Conservation (phyloP, 2,797 vertebrate genomes). For the Fringilla coelebs region DNA sequence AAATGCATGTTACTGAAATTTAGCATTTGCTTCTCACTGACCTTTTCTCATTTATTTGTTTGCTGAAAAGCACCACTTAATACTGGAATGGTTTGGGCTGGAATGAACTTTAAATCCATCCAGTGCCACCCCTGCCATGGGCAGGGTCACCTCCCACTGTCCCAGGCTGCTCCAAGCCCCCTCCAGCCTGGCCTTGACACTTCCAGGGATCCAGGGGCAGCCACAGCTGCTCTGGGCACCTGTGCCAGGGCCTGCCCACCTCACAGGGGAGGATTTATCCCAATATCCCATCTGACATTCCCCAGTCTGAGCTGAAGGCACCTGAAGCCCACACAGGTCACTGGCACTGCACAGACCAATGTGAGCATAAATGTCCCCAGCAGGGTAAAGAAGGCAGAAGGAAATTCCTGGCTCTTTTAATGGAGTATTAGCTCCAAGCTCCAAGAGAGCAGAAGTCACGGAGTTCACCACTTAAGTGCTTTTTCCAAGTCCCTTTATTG, state of each 20-base stretch:
- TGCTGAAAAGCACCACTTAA: neutral
- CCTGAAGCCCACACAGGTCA: neutral
- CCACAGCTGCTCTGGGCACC: neutral
- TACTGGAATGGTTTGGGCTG: neutral
- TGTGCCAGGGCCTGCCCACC: neutral
- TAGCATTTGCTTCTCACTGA: neutral
- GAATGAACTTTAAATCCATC: neutral
- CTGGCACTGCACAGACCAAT: accelerated
- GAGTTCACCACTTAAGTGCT: neutral
- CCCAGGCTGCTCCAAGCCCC: neutral
- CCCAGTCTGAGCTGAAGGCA: neutral
- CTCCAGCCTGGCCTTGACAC: accelerated
- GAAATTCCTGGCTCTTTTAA: neutral
- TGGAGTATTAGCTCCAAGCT: neutral
- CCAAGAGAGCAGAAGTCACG: neutral
- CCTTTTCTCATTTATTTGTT: neutral
- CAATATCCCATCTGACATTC: neutral
- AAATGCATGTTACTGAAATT: neutral
- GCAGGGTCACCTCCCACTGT: neutral
- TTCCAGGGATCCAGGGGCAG: neutral
- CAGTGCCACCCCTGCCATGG: neutral
- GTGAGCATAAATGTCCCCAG: accelerated
- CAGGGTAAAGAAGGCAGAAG: neutral
- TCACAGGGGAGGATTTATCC: neutral
- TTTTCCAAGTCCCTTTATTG: neutral